Evolutionary conservation across 2,113 vertebrate species (phyloP), one percentile per base, ranked within the genome.

Genomic region (Ailuropoda melanoleuca): DNA sequence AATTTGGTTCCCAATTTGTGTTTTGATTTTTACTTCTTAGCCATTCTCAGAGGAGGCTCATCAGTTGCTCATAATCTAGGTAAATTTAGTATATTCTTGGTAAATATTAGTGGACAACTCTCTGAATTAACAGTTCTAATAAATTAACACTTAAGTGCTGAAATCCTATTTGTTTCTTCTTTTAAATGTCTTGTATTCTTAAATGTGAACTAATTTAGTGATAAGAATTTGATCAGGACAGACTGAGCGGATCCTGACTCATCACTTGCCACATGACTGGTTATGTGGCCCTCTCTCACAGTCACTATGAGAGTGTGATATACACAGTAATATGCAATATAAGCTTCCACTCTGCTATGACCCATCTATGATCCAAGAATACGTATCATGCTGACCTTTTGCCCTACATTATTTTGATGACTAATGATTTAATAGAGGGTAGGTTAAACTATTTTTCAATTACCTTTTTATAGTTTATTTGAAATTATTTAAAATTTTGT

Each of bases 401-500:
- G 21, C 86, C 55, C 15, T 70, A 81, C 31, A 81, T 46, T 87
- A 77, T 85, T 84, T 93, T 93, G 74, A 81, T 75, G 74, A 74
- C 43, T 88, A 56, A 96, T 17, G 31, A 90, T 87, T 94, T 88
- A 34, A 66, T 72, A 72, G 4, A 95, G 12, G 4, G 4, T 88
- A 84, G 24, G 66, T 29, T 58, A 85, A 96, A 53, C 31, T 75
- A 77, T 80, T 93, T 92, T 87, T 74, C 21, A 86, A 84, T 90
- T 85, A 81, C 8, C 1, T 88, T 93, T 97, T 66, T 89, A 87
- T 80, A 23, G n/a, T 78, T 94, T 90, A 48, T 93, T 92, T 70
- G 56, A 90, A 90, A 85, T 66, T 24, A 72, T 48, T 84, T 92
- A 58, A 90, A 93, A 55, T 78, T 10, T 56, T 90, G 5, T 86